Conservation (phyloP, 2,113 vertebrate species). For the Anolis carolinensis region DNA sequence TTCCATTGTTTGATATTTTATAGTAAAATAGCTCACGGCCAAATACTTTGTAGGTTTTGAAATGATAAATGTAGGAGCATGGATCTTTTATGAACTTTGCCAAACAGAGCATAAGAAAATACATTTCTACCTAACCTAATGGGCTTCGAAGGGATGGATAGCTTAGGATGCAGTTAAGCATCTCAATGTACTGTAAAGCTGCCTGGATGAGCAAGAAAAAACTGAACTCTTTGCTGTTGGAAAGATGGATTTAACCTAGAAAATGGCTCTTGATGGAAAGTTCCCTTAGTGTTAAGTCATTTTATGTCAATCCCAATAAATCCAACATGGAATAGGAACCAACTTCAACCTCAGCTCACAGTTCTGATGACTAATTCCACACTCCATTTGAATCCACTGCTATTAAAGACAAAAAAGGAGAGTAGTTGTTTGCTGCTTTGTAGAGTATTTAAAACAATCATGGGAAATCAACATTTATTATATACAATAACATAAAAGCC, state of each 20-base stretch:
- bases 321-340: background rate
- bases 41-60: background rate
- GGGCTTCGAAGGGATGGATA: background rate
- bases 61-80: background rate
- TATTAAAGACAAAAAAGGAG: background rate
- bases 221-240: background rate
- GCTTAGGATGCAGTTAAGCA: background rate
- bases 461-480: no score
- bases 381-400: background rate
- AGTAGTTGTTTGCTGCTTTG: background rate
- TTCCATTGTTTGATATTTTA: background rate
- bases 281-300: background rate
- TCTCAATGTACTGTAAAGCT: background rate
- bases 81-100: background rate
- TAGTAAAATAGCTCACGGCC: background rate
- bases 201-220: background rate
- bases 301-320: background rate
- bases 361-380: background rate
- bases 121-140: background rate
- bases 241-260: background rate
- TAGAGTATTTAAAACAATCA: background rate
- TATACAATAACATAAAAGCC: background rate
- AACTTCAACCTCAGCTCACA: background rate
- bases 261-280: background rate
- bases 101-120: no score